Base-by-base conservation (phyloP, 2,888 invertebrate species). In the Eristalinus aeneus region DNA sequence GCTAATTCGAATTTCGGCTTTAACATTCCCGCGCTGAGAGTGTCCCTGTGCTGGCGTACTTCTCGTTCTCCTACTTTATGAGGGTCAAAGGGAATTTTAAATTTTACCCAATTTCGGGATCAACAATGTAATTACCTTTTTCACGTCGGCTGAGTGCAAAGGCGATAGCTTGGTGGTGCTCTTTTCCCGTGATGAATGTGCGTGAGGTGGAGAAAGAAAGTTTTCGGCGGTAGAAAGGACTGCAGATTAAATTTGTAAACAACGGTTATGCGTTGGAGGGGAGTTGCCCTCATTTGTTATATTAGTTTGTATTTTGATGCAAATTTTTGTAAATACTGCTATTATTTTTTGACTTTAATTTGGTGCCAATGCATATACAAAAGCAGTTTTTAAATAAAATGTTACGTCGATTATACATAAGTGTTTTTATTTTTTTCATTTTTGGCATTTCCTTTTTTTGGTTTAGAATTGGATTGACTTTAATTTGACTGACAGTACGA, bases 1-100 rank as follows among this genome's bases (percentile, higher is more conserved):
- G 79, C 67, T 79, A 73, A 81, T 81, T 81, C 81, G 60, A 81
- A 75, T 67, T 81, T 81, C 76, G 53, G 81, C 75, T 75, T 71
- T 81, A 81, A 76, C 71, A 71, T 74, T 76, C 9, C 53, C 23
- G 3, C 53, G 53, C 27, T 27, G 27, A 27, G 46, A 39, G 39
- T 46, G 67, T 67, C 39, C 1, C 4, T 46, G 46, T 68, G 67
- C 32, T 64, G 56, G 69, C 53, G 63, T n/a, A 54, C 39, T 65
- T 58, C 39, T 22, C 22, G 39, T 39, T 32, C 71, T 27, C 27
- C 27, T 27, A 27, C 27, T 71, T 81, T 75, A 76, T 72, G 75
- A 65, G 71, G 81, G 81, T 81, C 81, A 75, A 78, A 72, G 58
- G 36, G 72, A 72, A 79, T 79, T 73, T 79, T 54, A 78, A 79